Evolutionary conservation across 2,113 vertebrate species (phyloP).

Genomic region (Buteo buteo): DNA sequence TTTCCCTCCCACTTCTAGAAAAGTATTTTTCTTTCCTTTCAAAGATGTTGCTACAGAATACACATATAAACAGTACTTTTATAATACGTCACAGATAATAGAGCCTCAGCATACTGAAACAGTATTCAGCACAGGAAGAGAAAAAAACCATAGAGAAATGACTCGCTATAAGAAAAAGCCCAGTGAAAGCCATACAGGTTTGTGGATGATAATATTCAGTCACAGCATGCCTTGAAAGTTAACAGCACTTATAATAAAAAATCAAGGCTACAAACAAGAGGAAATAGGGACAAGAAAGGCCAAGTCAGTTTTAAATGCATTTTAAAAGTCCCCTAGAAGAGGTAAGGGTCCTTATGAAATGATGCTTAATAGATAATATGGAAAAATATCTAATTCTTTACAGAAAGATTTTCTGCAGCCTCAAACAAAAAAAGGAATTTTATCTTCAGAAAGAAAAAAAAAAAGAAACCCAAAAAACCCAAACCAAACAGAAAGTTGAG

Average conservation of each 20-base stretch:
- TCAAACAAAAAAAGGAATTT: neutral
- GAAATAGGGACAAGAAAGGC: neutral
- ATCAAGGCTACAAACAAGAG: neutral
- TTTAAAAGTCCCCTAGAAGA: neutral
- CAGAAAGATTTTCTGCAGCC: neutral
- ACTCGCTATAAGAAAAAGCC: neutral
- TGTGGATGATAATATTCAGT: neutral
- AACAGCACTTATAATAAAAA: neutral
- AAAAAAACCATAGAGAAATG: neutral
- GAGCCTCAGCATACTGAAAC: neutral
- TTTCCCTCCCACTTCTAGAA: neutral
- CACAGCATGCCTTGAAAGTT: neutral
- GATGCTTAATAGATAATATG: neutral
- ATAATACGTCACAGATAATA: neutral
- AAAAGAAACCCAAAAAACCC: neutral
- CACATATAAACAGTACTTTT: neutral
- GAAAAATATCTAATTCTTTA: neutral
- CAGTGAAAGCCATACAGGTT: neutral
- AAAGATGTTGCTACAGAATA: neutral
- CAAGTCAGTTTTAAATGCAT: neutral
- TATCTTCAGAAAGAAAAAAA: neutral
- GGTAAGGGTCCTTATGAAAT: neutral
- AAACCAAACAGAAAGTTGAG: neutral
- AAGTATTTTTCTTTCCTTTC: neutral
- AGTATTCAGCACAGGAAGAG: neutral